A percentile compares a stretch with the other conserved stretches of the same genome.
Conservation (phyloP, 2,797 vertebrate genomes). For the Poeciliopsis paucimaculata region DNA sequence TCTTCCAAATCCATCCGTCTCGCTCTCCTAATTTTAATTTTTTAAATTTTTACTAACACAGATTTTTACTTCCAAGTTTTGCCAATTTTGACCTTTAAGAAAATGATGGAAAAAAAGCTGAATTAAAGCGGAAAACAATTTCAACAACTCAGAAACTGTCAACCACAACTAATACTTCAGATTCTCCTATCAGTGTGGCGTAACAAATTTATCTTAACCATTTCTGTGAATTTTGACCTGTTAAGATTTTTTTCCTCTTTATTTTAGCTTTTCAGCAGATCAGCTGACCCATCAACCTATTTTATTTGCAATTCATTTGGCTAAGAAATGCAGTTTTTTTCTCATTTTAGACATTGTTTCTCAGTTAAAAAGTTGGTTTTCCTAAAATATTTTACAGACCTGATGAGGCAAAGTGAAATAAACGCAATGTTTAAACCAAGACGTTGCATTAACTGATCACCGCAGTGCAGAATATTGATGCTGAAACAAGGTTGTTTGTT, state of each 20-base stretch:
- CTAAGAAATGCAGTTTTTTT: not conserved
- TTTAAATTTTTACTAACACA: not conserved
- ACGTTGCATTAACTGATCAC: slow-evolving; percentile 35
- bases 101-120: too few relatives aligned
- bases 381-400: not conserved
- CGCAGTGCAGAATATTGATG: slow-evolving; percentile 58
- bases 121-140: too few relatives aligned
- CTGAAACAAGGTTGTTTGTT: slow-evolving; percentile 64
- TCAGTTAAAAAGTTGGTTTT: not conserved
- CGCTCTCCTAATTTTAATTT: too few relatives aligned
- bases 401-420: not conserved
- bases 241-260: not conserved
- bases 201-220: not conserved
- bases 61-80: not conserved
- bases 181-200: not conserved
- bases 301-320: not conserved
- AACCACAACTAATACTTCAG: not conserved
- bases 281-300: not conserved
- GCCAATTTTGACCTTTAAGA: too few relatives aligned
- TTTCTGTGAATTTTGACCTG: not conserved
- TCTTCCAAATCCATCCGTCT: too few relatives aligned
- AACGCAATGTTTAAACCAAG: not conserved
- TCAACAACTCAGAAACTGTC: not conserved
- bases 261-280: not conserved
- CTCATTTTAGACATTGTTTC: not conserved